Evolutionary conservation across 1,140 invertebrate genomes (phyloP).

Genomic region (Trichonephila clavata): DNA sequence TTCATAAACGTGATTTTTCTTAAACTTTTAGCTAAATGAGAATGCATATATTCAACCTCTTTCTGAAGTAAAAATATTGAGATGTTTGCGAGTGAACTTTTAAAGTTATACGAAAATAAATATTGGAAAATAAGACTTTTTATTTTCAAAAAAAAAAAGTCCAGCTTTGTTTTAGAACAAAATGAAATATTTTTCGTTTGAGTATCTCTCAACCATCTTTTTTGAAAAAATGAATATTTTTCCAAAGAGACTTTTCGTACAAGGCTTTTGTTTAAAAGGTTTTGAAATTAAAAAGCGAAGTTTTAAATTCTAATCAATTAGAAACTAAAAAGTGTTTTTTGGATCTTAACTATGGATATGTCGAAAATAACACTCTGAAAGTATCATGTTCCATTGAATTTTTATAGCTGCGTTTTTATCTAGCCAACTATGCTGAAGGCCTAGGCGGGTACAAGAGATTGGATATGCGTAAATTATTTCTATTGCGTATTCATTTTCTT

Average conservation of each 20-base stretch:
- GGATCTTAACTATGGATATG: no score
- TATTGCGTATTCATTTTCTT: no score
- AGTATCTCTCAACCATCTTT: neutral
- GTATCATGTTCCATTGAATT: no score
- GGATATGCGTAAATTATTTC: no score
- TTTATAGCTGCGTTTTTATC: no score
- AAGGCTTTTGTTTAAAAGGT: no score
- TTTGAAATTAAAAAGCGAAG: neutral
- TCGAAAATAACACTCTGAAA: no score
- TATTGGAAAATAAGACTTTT: neutral
- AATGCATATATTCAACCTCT: conserved; percentile 46
- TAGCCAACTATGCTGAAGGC: no score
- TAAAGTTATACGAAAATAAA: neutral
- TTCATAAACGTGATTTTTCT: conserved; percentile 44
- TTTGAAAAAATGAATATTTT: no score
- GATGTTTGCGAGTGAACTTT: neutral
- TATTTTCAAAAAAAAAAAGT: neutral
- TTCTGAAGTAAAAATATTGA: neutral
- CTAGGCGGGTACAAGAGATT: no score
- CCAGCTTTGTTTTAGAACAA: neutral
- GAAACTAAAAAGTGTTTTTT: neutral
- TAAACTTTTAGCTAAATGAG: conserved; percentile 41
- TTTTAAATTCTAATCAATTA: neutral
- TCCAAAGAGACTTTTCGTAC: no score
- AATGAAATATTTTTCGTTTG: neutral